Conservation (phyloP, 2,113 vertebrate species). For the Onychostruthus taczanowskii region DNA sequence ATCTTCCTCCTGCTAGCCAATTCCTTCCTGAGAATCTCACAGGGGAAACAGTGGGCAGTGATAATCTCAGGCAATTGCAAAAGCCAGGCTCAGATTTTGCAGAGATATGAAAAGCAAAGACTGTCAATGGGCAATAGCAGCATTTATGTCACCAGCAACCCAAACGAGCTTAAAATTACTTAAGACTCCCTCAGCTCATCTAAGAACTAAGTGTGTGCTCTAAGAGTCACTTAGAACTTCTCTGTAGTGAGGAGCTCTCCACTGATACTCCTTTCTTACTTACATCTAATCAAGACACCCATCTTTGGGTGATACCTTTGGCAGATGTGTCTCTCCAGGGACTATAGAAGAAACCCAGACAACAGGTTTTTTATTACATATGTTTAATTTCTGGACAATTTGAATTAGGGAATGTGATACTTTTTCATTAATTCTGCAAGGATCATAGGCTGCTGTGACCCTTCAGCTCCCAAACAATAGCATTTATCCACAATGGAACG, state of each 20-base stretch:
- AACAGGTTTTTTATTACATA: background rate
- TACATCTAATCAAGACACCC: background rate
- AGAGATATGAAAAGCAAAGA: background rate
- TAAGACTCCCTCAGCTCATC: background rate
- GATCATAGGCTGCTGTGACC: background rate
- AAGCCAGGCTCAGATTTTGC: background rate
- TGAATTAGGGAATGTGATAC: background rate
- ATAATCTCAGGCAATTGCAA: background rate
- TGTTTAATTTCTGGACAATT: background rate
- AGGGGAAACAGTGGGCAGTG: background rate
- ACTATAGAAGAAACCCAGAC: background rate
- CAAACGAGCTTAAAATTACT: background rate
- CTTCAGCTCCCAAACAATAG: background rate
- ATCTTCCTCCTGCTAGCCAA: background rate
- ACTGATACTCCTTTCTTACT: background rate
- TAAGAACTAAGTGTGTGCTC: background rate
- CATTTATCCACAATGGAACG: background rate
- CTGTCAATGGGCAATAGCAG: background rate
- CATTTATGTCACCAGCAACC: background rate
- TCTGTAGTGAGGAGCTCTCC: background rate
- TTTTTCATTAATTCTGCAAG: background rate
- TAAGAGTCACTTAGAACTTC: background rate
- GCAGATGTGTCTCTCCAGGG: background rate
- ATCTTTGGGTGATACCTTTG: background rate
- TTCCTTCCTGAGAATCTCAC: background rate